Conservation (phyloP, 2,888 invertebrate species). For the Odontocerum albicorne region DNA sequence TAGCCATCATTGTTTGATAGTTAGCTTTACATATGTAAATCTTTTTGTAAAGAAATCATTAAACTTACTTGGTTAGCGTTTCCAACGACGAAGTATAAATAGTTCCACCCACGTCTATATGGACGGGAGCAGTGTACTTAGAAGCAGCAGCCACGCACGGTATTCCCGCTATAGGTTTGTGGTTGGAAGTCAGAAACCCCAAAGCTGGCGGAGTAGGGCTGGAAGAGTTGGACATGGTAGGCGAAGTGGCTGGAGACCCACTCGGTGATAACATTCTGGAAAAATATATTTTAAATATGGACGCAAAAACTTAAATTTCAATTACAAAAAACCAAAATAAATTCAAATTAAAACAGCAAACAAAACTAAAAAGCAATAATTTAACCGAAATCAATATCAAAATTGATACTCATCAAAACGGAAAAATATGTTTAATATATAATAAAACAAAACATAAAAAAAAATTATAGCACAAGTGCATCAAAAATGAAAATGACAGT, state of each 20-base stretch:
- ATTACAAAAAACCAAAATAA: no score
- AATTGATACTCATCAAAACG: no score
- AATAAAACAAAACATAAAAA: no score
- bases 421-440: no score
- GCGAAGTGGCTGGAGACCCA: slow-evolving; percentile 45
- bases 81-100: slow-evolving; percentile 96
- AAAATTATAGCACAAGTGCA: no score
- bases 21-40: no score
- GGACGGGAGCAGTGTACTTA: slow-evolving; percentile 92
- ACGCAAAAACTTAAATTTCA: no score
- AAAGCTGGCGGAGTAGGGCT: slow-evolving; percentile 42
- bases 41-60: not conserved
- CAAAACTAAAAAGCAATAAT: no score
- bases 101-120: slow-evolving; percentile 96
- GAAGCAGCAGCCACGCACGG: slow-evolving; percentile 93
- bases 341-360: no score
- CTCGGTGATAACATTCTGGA: slow-evolving; percentile 38
- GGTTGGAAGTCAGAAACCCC: slow-evolving; percentile 43
- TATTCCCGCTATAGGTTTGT: slow-evolving; percentile 80
- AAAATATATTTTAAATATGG: not conserved
- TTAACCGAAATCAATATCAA: no score
- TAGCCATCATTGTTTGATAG: no score
- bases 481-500: no score
- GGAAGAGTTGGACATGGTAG: slow-evolving; percentile 44
- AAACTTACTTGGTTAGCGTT: slow-evolving; percentile 86